Conservation (phyloP, 2,797 vertebrate genomes). For the Cryptoblepharus egeriae region DNA sequence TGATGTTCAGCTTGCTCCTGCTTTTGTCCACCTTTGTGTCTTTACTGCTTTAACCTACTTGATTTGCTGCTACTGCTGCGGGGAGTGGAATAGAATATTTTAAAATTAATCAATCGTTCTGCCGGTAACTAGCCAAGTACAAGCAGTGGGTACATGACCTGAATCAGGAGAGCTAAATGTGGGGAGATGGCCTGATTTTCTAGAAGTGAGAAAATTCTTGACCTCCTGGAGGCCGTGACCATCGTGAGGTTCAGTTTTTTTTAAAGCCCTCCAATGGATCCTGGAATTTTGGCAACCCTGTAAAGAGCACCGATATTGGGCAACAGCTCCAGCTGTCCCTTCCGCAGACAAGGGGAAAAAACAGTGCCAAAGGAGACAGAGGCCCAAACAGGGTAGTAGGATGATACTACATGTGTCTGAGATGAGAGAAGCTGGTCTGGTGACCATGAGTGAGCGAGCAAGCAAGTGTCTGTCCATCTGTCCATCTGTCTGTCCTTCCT, state of each 20-base stretch:
- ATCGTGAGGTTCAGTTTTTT: not conserved
- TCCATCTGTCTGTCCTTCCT: not conserved
- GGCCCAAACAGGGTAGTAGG: not conserved
- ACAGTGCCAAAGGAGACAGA: not conserved
- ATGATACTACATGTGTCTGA: not conserved
- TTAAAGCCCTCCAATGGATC: not conserved
- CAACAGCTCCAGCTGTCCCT: not conserved
- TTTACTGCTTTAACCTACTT: too few species aligned
- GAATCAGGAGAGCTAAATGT: too few species aligned
- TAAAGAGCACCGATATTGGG: not conserved
- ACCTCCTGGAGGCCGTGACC: too few species aligned
- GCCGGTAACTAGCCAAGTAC: too few species aligned
- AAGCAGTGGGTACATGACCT: not conserved
- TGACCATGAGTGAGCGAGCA: constrained; percentile 21
- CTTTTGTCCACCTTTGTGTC: too few species aligned
- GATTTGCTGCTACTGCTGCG: too few species aligned
- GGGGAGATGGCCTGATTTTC: not conserved
- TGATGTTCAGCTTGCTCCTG: too few species aligned
- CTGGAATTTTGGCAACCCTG: not conserved
- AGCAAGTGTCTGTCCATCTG: too few species aligned
- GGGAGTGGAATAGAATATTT: too few species aligned
- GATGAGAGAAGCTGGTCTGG: not conserved
- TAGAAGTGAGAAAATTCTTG: too few species aligned
- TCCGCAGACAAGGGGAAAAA: not conserved
- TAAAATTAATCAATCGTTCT: too few species aligned